Evolutionary conservation across 1,140 invertebrate genomes (phyloP), one percentile per base, ranked within the genome.

Genomic region (Papilio polyxenes): DNA sequence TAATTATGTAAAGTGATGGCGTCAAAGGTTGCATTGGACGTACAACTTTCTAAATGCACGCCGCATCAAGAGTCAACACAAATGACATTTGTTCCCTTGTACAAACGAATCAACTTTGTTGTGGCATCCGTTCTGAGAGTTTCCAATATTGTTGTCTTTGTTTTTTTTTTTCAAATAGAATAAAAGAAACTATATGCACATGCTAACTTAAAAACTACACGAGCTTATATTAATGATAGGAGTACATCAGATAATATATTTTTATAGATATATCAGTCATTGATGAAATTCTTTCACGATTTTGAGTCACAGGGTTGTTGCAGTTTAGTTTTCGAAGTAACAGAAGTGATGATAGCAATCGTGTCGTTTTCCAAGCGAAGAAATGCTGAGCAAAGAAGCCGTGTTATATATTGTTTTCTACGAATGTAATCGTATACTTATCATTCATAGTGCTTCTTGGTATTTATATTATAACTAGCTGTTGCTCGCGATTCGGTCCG

Each of bases 11-110:
- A 72, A 65, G 31, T 56, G 13, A 37, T 37, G 11, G 31, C 65
- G 11, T 72, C 23, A 72, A 72, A 72, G 65, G 65, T 72, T 69
- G 31, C 13, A 37, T 7, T 37, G 23, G 17, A 62, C 53, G 5
- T 56, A 56, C 65, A 72, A 72, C 65, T 72, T 72, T 72, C 65
- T 72, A 72, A 37, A 37, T 37, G 31, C 65, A 72, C 65, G 65
- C 65, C 31, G 65, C 65, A 72, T 72, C 65, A 72, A 37, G 65
- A 69, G 31, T 72, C 31, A 37, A 37, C 13, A 72, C 31, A 72
- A 72, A 72, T 72, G 65, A 72, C 31, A 59, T 59, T 59, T 59
- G 56, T 17, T 72, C 23, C 4, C 15, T 37, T 72, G 65, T 37
- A 10, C 31, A 65, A 31, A 65, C 20, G 23, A 65, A 65, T 65